These are phyloP conservation scores for Halcyon leucocephala DNA, from an alignment of 2,797 vertebrate species.

Conservation along the genomic window DNA sequence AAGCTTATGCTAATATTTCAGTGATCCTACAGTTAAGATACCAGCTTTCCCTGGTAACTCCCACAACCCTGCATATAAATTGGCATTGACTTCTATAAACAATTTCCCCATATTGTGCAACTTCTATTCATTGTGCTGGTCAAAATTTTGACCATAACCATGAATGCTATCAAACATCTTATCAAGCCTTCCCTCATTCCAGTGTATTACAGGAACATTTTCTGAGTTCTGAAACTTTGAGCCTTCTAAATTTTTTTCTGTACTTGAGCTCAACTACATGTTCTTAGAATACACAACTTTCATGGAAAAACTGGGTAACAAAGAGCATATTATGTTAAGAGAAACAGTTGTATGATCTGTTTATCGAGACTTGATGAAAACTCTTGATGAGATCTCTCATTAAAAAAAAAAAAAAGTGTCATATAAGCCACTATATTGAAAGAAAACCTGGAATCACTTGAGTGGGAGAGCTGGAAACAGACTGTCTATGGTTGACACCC, in stretches of 20 bases:
- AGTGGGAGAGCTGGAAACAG: not conserved
- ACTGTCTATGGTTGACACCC: rapidly evolving
- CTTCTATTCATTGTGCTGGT: not conserved
- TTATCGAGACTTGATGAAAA: not conserved
- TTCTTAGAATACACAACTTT: not conserved
- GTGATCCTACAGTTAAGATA: not conserved
- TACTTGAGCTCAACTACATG: not conserved
- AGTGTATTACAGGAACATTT: not conserved
- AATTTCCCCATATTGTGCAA: not conserved
- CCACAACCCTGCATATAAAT: not conserved
- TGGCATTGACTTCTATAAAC: not conserved
- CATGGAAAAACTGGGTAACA: not conserved
- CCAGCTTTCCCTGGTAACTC: not conserved
- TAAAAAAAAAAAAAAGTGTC: not conserved
- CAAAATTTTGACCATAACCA: not conserved
- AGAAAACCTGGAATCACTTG: not conserved
- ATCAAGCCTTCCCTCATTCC: not conserved
- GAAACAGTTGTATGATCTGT: not conserved
- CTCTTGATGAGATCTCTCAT: not conserved
- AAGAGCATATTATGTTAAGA: not conserved
- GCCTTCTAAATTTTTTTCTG: not conserved
- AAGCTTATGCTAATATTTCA: not conserved
- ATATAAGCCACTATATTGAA: not conserved
- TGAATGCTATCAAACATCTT: not conserved
- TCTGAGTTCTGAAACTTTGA: not conserved